Percentiles rank a stretch among this genome's conserved stretches.
Evolutionary conservation across 2,113 vertebrate species (phyloP).

Genomic region (Vanacampus margaritifer): DNA sequence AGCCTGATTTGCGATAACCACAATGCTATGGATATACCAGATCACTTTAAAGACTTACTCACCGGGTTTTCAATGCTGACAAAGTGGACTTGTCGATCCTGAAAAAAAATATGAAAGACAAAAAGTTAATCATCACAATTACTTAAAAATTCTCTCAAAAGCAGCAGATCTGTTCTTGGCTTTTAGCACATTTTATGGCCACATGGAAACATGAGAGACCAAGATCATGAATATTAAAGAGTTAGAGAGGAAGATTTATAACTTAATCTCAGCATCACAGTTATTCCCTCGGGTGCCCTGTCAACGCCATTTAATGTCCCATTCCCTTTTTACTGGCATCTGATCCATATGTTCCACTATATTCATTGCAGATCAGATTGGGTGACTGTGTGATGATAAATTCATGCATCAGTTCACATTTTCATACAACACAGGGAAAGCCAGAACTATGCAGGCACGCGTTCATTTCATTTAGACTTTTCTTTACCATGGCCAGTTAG

Average conservation of each 20-base stretch:
- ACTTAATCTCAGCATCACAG: neutral
- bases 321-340: neutral
- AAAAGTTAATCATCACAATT: conserved; percentile 24
- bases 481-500: neutral
- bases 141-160: conserved; percentile 4
- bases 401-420: neutral
- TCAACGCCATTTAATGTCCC: neutral
- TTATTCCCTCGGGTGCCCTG: neutral
- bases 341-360: neutral
- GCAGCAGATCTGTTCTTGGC: conserved; percentile 2
- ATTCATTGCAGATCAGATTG: neutral
- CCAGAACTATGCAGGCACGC: neutral
- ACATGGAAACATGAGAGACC: neutral
- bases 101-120: conserved; percentile 12
- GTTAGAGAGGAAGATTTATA: neutral
- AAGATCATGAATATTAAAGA: conserved; percentile 6
- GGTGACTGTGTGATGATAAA: neutral
- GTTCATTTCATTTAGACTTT: no score
- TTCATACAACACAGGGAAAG: no score
- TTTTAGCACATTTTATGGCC: conserved; percentile 8
- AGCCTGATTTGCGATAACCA: neutral
- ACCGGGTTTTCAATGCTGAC: conserved; percentile 56
- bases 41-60: conserved; percentile 20
- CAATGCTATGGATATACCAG: neutral
- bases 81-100: conserved; percentile 64